These are phyloP conservation scores for Neosilurus mollespiculum DNA, from an alignment of 2,797 vertebrate genomes.

Conservation along the genomic window DNA sequence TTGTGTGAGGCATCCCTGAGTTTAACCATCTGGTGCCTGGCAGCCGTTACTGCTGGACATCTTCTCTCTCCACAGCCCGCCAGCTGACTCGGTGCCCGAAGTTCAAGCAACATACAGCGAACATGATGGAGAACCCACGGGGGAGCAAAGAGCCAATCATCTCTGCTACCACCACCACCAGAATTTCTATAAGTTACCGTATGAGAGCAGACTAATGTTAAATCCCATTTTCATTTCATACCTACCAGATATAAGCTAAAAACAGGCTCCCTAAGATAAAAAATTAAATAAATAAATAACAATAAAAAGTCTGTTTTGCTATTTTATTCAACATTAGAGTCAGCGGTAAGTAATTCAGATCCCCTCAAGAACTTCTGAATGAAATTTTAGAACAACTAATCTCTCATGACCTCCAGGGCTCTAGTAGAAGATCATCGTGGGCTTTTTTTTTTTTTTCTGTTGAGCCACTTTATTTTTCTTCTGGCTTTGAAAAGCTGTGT, in stretches of 20 bases:
- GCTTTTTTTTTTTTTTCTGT: neutral
- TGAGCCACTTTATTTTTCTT: conserved; percentile 17
- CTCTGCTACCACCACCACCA: conserved; percentile 19
- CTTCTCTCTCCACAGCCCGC: conserved; percentile 29
- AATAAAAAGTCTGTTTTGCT: neutral
- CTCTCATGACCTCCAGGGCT: conserved; percentile 18
- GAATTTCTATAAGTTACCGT: conserved; percentile 24
- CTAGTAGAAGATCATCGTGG: conserved; percentile 11
- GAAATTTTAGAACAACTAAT: conserved; percentile 20
- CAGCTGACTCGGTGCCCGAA: conserved; percentile 37
- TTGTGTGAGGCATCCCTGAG: conserved; percentile 40
- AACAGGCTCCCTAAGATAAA: neutral
- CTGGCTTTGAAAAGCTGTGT: conserved; percentile 20
- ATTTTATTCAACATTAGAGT: conserved; percentile 2
- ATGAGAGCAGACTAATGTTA: conserved; percentile 23
- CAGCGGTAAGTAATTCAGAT: conserved; percentile 5
- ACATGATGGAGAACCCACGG: conserved; percentile 33
- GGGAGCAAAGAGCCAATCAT: conserved; percentile 39
- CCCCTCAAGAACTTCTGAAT: conserved; percentile 6
- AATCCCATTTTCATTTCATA: neutral
- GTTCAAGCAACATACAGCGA: conserved; percentile 41
- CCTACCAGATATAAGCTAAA: neutral
- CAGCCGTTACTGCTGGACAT: conserved; percentile 44
- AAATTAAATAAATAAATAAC: neutral
- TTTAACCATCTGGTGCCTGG: conserved; percentile 67